Evolutionary conservation across 1,140 invertebrate species (phyloP).

Genomic region (Hycleus cichorii): DNA sequence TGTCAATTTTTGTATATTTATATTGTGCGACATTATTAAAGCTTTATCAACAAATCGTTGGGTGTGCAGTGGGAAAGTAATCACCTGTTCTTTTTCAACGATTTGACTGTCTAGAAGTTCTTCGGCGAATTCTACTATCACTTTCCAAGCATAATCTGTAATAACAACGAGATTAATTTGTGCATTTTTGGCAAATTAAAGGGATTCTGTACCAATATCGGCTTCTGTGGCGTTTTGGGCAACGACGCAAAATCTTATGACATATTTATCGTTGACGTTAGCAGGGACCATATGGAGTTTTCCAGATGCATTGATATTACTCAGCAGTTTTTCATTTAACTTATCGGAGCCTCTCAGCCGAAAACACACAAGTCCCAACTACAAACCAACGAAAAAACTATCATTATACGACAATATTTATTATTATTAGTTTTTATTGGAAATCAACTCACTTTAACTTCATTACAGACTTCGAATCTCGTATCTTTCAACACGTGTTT

Average conservation of each 20-base stretch:
- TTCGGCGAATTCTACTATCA: slow-evolving; percentile 76
- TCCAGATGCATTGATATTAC: slow-evolving; percentile 91
- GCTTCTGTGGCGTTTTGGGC: slow-evolving; percentile 80
- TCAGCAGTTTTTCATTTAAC: slow-evolving; percentile 89
- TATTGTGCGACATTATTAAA: no score
- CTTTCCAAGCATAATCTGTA: slow-evolving; percentile 81
- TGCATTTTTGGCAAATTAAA: background rate
- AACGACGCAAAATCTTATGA: slow-evolving; percentile 93
- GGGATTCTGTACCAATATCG: slow-evolving; percentile 66
- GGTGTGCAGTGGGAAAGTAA: no score
- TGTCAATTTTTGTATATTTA: no score
- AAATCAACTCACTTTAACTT: slow-evolving; percentile 73
- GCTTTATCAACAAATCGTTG: no score
- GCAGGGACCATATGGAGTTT: slow-evolving; percentile 97
- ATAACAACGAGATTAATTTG: slow-evolving; percentile 10
- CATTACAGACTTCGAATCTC: slow-evolving; percentile 90
- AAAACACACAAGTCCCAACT: slow-evolving; percentile 80
- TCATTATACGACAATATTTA: background rate
- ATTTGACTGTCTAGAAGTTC: slow-evolving; percentile 67
- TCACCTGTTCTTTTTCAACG: slow-evolving; percentile 49
- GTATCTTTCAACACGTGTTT: slow-evolving; percentile 72
- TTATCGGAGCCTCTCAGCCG: slow-evolving; percentile 79
- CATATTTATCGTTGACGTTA: slow-evolving; percentile 80
- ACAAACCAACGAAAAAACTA: slow-evolving; percentile 23
- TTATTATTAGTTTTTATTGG: background rate